Conservation (phyloP, 2,888 invertebrate genomes). For the Drosophila setosimentum region DNA sequence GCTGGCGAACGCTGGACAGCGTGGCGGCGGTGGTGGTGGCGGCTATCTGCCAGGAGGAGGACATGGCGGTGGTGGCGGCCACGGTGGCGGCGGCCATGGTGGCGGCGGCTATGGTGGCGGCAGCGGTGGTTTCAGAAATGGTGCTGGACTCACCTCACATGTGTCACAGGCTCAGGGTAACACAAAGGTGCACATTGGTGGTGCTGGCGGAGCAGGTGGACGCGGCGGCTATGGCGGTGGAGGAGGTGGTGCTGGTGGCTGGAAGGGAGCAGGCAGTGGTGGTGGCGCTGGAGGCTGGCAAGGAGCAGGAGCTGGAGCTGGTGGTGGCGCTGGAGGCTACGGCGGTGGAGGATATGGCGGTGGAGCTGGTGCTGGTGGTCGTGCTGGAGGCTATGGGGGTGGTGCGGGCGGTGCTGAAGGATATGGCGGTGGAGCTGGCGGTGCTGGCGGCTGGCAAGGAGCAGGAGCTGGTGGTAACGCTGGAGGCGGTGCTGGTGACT, state of each 20-base stretch:
- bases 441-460: conserved; percentile 30
- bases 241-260: conserved; percentile 37
- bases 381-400: no score
- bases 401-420: conserved; percentile 12
- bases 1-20: conserved; percentile 66
- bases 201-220: conserved; percentile 6
- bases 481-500: conserved; percentile 24
- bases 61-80: conserved; percentile 48
- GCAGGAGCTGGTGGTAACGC: conserved; percentile 7
- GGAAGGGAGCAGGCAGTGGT: conserved; percentile 29
- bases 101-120: neutral
- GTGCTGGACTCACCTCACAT: conserved; percentile 67
- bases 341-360: neutral
- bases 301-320: neutral
- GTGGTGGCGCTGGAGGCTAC: conserved; percentile 27
- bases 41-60: neutral
- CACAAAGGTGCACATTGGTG: conserved; percentile 64
- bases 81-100: conserved; percentile 16
- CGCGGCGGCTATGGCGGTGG: conserved; percentile 24
- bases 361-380: conserved; percentile 12
- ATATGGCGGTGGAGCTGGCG: conserved; percentile 8
- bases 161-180: conserved; percentile 66
- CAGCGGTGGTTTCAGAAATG: conserved; percentile 52
- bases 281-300: conserved; percentile 4
- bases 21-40: conserved; percentile 40